Conservation (phyloP, 2,797 vertebrate species). For the Erethizon dorsatum region DNA sequence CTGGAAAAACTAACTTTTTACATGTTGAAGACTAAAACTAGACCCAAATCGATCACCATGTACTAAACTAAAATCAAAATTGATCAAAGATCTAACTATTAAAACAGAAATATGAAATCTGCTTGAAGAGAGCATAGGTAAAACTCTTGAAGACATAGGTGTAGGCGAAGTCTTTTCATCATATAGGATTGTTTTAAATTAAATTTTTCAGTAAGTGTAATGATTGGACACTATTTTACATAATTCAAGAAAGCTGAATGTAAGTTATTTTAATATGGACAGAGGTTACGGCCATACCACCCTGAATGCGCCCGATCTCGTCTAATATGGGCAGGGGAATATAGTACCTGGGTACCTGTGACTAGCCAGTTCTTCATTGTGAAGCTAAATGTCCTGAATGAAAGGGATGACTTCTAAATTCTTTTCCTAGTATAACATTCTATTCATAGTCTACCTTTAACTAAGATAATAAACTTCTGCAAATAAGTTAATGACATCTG, state of each 20-base stretch:
- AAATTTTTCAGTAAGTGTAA: slow-evolving; percentile 62
- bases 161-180: neutral
- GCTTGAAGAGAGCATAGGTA: neutral
- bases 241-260: slow-evolving; percentile 24
- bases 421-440: slow-evolving; percentile 13
- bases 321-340: no score
- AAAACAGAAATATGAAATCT: neutral
- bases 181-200: slow-evolving; percentile 17
- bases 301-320: no score
- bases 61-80: neutral
- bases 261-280: neutral
- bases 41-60: neutral
- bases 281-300: no score
- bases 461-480: slow-evolving; percentile 13
- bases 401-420: neutral
- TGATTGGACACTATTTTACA: slow-evolving; percentile 45
- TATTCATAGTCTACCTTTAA: neutral
- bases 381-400: neutral
- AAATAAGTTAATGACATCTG: neutral
- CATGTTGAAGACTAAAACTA: no score
- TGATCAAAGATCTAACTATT: neutral
- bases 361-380: neutral
- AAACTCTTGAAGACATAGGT: neutral
- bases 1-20: neutral
- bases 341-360: neutral